Evolutionary conservation across 1,140 invertebrate species (phyloP), one percentile per base, ranked within the genome.

Genomic region (Bemisia tabaci): DNA sequence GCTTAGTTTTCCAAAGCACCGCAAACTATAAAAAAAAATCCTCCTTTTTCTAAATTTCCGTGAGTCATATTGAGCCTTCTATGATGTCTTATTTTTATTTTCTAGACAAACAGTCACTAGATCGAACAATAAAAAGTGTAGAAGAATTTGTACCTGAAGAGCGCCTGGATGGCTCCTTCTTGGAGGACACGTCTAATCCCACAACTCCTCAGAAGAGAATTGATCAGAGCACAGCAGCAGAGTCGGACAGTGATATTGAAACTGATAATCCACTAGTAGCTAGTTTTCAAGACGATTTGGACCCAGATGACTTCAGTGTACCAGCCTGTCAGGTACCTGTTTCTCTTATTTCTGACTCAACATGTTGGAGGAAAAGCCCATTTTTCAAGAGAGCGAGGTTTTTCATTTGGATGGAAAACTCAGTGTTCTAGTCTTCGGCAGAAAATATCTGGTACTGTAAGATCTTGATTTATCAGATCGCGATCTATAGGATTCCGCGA

Each of bases 121-220:
- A 24, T 33, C 24, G 27, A 9, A 48, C 25, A 59, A 67, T 80
- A 69, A 82, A 81, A 12, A 87, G 83, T 68, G 84, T 94, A 22
- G 91, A 95, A 69, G 91, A 95, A 74, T 95, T 94, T 80, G 85
- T 93, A 60, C 88, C 88, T 12, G 89, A 91, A 74, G 87, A 86
- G 60, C 88, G 87, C 33, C 75, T 92, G 12, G 90, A 92, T 75
- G 85, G 84, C 73, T 88, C 86, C 23, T 94, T 95, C 76, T 80
- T 94, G 27, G 91, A 94, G 70, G 92, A 92, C 70, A 77, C 83
- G 2, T 48, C 60, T 63, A 78, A 71, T 68, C 74, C 77, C 67
- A 70, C 74, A 24, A 76, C 77, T 21, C 78, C 78, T 48, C 77
- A 79, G 68, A 80, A 82, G 68, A 74, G 74, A n/a, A 75, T 77